A percentile compares a stretch with the other conserved stretches of the same genome.
These are phyloP conservation scores for Amiota mariae DNA, from an alignment of 2,888 invertebrate genomes.

Conservation along the genomic window DNA sequence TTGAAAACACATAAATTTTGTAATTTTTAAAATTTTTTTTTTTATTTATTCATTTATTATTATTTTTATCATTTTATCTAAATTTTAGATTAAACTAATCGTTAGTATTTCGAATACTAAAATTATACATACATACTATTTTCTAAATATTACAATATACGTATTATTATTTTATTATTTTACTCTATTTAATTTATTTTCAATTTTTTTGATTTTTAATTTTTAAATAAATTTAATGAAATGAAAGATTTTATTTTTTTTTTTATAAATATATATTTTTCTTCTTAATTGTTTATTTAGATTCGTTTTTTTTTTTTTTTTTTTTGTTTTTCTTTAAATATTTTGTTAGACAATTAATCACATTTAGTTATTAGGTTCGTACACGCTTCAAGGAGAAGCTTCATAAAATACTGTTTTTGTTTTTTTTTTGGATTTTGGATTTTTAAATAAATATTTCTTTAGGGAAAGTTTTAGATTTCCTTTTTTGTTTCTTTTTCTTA, in stretches of 20 bases:
- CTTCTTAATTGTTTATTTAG: conserved; percentile 15
- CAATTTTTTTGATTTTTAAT: conserved; percentile 2
- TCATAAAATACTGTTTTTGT: conserved; percentile 7
- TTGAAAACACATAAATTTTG: conserved; percentile 3
- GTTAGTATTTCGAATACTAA: conserved; percentile 7
- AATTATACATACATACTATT: conserved; percentile 34
- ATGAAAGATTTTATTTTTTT: background rate
- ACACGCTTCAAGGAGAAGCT: conserved; percentile 21
- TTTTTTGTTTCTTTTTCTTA: conserved; percentile 22
- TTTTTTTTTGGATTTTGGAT: too few species aligned
- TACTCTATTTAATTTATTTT: background rate
- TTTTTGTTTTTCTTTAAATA: conserved; percentile 8
- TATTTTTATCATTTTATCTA: conserved; percentile 27
- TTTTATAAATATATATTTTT: conserved; percentile 12
- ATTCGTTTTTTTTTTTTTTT: conserved; percentile 14
- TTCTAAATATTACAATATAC: too few species aligned
- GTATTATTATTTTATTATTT: too few species aligned
- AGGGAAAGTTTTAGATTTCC: conserved; percentile 15
- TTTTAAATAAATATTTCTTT: conserved; percentile 3
- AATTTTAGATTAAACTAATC: conserved; percentile 47
- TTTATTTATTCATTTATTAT: conserved; percentile 47
- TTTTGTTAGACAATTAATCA: conserved; percentile 31
- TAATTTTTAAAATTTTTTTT: too few species aligned
- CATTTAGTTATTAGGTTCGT: conserved; percentile 19
- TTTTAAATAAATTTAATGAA: background rate